Percentiles rank a stretch among this genome's conserved stretches.
phyloP scores from a whole-genome alignment of 2,888 invertebrate species.

The Shargacucullia verbasci region DNA sequence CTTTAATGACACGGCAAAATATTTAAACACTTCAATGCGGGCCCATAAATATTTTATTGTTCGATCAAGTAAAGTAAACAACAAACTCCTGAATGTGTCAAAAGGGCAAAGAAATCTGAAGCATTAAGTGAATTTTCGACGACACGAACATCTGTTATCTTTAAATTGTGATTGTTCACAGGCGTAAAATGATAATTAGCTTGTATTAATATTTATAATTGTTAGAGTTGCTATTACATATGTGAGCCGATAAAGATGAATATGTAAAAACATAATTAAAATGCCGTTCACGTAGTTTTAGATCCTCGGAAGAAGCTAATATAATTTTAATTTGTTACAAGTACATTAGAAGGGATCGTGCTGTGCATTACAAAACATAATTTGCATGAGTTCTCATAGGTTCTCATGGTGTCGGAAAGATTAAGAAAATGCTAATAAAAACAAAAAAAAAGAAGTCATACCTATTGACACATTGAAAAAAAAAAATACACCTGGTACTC shows the following conservation, averaged over 20 bases:
- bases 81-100: conserved; percentile 17
- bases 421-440: no score
- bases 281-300: conserved; percentile 21
- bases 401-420: not conserved
- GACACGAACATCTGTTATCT: conserved; percentile 23
- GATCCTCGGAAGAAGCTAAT: conserved; percentile 18
- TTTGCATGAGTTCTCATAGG: conserved; percentile 1
- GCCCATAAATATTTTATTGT: conserved; percentile 17
- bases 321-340: conserved; percentile 37
- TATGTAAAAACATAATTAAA: conserved; percentile 20
- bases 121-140: conserved; percentile 8
- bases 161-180: not conserved
- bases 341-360: conserved; percentile 6
- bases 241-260: conserved; percentile 9
- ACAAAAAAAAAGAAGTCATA: no score
- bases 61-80: conserved; percentile 20
- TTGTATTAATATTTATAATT: conserved; percentile 23
- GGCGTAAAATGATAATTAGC: not conserved
- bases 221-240: conserved; percentile 18
- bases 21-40: conserved; percentile 20
- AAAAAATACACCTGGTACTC: no score
- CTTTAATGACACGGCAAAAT: not conserved
- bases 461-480: no score
- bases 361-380: conserved; percentile 16
- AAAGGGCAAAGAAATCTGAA: conserved; percentile 24